Percentiles rank a stretch among this genome's conserved stretches.
These are phyloP conservation scores for Kryptolebias marmoratus DNA, from an alignment of 2,113 vertebrate species.

Conservation along the genomic window DNA sequence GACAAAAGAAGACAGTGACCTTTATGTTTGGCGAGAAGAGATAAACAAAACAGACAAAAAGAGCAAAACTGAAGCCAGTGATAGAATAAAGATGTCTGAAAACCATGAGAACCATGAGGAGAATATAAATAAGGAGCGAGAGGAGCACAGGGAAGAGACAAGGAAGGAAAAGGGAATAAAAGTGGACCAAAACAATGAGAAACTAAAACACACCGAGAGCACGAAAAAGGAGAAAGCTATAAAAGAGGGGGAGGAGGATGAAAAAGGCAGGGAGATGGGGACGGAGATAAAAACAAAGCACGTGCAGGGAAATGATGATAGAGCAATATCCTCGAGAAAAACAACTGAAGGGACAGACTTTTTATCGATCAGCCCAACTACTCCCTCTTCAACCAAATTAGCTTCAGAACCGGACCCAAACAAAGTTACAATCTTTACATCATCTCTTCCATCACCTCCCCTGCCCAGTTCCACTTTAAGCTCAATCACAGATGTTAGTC, in stretches of 20 bases:
- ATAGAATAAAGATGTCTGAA: conserved; percentile 55
- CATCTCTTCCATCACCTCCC: conserved; percentile 42
- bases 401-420: conserved; percentile 31
- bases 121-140: conserved; percentile 51
- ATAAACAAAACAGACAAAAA: conserved; percentile 44
- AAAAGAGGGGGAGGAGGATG: conserved; percentile 38
- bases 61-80: conserved; percentile 29
- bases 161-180: conserved; percentile 50
- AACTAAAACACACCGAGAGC: conserved; percentile 51
- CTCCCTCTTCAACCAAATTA: conserved; percentile 18
- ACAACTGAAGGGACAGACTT: conserved; percentile 56
- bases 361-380: conserved; percentile 48
- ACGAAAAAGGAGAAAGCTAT: conserved; percentile 39
- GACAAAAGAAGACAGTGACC: conserved; percentile 32
- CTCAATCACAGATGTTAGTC: conserved; percentile 40
- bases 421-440: conserved; percentile 37
- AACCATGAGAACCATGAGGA: conserved; percentile 14
- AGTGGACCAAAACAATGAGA: conserved; percentile 53
- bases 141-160: conserved; percentile 36
- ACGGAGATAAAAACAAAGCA: conserved; percentile 50
- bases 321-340: conserved; percentile 50
- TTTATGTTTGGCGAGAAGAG: conserved; percentile 35
- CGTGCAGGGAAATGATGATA: conserved; percentile 47
- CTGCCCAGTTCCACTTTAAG: conserved; percentile 30
- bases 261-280: conserved; percentile 6